These are phyloP conservation scores for Mesitornis unicolor DNA, from an alignment of 2,113 vertebrate genomes.

Conservation along the genomic window DNA sequence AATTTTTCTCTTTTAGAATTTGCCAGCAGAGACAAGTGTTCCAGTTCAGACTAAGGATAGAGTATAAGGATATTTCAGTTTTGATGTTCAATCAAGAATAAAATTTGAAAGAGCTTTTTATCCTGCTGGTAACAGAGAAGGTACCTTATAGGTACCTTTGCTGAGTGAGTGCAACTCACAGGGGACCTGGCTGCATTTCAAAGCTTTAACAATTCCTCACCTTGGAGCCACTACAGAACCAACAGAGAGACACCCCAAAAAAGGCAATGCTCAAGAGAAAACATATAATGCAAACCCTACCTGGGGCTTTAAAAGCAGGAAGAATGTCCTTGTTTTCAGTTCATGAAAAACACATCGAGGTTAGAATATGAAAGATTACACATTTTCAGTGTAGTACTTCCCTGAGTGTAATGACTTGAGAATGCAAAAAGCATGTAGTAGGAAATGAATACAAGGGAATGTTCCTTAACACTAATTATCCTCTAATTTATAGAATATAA, in stretches of 20 bases:
- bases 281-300: accelerated
- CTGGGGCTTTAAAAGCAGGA: not conserved
- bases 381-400: not conserved
- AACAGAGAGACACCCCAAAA: not conserved
- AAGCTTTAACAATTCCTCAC: not conserved
- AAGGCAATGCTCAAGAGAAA: not conserved
- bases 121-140: not conserved
- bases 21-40: not conserved
- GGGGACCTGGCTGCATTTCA: not conserved
- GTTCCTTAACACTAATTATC: not conserved
- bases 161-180: not conserved
- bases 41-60: not conserved
- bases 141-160: not conserved
- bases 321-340: not conserved
- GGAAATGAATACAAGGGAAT: not conserved
- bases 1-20: not conserved
- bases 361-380: not conserved
- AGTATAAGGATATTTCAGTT: not conserved
- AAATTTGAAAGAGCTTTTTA: not conserved
- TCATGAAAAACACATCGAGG: not conserved
- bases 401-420: not conserved
- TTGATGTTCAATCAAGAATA: not conserved
- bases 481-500: not conserved
- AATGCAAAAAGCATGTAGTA: not conserved
- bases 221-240: not conserved